A percentile compares a stretch with the other conserved stretches of the same genome.
Evolutionary conservation across 2,797 vertebrate genomes (phyloP).

Genomic region (Hippoglossus hippoglossus): DNA sequence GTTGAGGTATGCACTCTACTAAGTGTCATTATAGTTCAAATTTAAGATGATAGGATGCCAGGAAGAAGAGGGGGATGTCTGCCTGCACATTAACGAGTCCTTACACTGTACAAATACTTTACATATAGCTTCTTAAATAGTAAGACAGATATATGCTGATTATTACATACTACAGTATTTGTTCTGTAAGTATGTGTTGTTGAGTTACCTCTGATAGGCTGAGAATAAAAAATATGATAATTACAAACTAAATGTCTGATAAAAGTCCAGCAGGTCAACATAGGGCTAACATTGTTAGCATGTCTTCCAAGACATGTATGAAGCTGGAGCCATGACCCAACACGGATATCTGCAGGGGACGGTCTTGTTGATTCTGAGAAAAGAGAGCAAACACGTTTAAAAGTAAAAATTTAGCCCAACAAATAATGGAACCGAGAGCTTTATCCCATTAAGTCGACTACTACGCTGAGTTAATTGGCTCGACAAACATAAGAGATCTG

Average conservation of each 20-base stretch:
- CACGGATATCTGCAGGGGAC: not conserved
- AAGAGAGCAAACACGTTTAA: conserved; percentile 6
- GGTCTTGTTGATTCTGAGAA: conserved; percentile 1
- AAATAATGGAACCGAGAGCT: conserved; percentile 57
- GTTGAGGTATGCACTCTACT: too few species aligned
- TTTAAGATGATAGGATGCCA: too few species aligned
- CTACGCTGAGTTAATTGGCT: conserved; percentile 70
- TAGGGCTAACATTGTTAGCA: conserved; percentile 4
- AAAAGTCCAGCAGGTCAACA: conserved; percentile 1
- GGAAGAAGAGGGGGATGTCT: too few species aligned
- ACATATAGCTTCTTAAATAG: too few species aligned
- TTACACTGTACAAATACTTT: too few species aligned
- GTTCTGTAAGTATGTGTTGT: too few species aligned
- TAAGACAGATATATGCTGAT: too few species aligned
- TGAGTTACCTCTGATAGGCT: not conserved
- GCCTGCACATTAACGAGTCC: too few species aligned
- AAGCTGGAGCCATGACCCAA: not conserved
- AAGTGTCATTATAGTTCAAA: too few species aligned
- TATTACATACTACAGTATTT: too few species aligned
- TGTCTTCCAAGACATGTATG: not conserved
- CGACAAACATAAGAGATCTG: conserved; percentile 59
- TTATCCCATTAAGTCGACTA: conserved; percentile 37
- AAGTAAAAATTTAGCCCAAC: conserved; percentile 30
- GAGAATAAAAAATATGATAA: not conserved
- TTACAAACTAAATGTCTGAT: not conserved